A percentile compares a stretch with the other conserved stretches of the same genome.
Conservation (phyloP, 1,140 invertebrate species). For the Scaptomyza graminum region DNA sequence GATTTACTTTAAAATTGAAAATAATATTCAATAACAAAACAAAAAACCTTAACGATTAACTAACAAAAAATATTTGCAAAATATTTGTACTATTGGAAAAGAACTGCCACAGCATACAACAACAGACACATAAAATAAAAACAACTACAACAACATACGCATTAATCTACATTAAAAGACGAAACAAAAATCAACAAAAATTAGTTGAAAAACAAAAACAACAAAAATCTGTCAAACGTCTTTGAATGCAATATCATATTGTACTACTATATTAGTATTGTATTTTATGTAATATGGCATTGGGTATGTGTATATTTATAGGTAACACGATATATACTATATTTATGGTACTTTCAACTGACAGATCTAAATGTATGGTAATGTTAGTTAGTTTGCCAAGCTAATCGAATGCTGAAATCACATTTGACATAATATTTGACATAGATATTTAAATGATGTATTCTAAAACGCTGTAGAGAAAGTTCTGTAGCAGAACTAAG, state of each 20-base stretch:
- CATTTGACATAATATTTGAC: slow-evolving; percentile 20
- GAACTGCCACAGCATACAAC: slow-evolving; percentile 79
- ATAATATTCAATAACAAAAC: slow-evolving; percentile 65
- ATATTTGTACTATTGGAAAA: slow-evolving; percentile 82
- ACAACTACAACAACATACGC: slow-evolving; percentile 36
- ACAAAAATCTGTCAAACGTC: slow-evolving; percentile 34
- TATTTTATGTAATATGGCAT: slow-evolving; percentile 46
- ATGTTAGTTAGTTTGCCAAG: slow-evolving; percentile 70
- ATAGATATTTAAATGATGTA: slow-evolving; percentile 1
- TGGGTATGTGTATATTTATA: slow-evolving; percentile 31
- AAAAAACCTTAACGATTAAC: slow-evolving; percentile 20
- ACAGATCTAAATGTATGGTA: slow-evolving; percentile 76
- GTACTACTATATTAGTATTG: slow-evolving; percentile 62
- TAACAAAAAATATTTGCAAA: slow-evolving; percentile 63
- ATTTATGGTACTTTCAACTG: slow-evolving; percentile 50
- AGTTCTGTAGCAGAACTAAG: slow-evolving; percentile 73
- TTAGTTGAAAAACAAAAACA: slow-evolving; percentile 39
- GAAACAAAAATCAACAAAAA: slow-evolving; percentile 40
- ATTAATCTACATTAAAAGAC: slow-evolving; percentile 37
- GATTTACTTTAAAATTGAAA: slow-evolving; percentile 83
- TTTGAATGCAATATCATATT: slow-evolving; percentile 75
- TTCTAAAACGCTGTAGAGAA: slow-evolving; percentile 30
- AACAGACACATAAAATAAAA: slow-evolving; percentile 58
- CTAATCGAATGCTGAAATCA: slow-evolving; percentile 72
- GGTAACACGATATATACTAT: slow-evolving; percentile 33